phyloP scores from a whole-genome alignment of 2,797 vertebrate species.

The Loriculus beryllinus region DNA sequence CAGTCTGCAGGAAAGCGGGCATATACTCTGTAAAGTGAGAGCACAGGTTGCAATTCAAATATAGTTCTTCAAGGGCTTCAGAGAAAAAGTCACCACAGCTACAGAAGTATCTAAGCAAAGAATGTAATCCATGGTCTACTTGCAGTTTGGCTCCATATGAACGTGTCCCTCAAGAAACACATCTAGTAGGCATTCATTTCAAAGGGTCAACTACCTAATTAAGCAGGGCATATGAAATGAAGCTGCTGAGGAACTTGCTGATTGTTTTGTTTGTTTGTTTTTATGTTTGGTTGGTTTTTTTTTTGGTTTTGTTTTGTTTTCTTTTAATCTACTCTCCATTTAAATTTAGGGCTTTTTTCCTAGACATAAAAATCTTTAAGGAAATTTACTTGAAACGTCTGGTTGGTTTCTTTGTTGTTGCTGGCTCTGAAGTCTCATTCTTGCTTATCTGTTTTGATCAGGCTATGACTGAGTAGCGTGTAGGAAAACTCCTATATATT shows the following conservation, averaged over 20 bases:
- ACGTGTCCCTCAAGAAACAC: not conserved
- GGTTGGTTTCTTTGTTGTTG: not conserved
- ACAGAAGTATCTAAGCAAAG: not conserved
- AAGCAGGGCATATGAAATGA: not conserved
- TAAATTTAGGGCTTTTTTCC: not conserved
- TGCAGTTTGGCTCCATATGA: not conserved
- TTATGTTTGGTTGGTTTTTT: too few species aligned
- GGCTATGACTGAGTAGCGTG: not conserved
- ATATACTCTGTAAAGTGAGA: not conserved
- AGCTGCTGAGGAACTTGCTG: not conserved
- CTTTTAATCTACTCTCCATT: not conserved
- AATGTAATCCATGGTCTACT: not conserved
- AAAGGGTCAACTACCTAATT: not conserved
- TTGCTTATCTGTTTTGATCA: not conserved
- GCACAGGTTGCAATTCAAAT: not conserved
- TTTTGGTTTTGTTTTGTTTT: too few species aligned
- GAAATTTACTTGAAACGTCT: conserved; percentile 22
- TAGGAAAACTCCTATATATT: not conserved
- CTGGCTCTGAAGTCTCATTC: not conserved
- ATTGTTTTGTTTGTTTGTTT: not conserved
- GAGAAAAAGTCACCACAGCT: not conserved
- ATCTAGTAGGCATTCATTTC: not conserved
- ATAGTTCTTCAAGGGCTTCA: not conserved
- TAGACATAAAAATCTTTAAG: conserved; percentile 2
- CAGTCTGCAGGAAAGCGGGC: not conserved